A percentile compares a stretch with the other conserved stretches of the same genome.
phyloP scores from a whole-genome alignment of 1,140 invertebrate species.

The Popillia japonica region DNA sequence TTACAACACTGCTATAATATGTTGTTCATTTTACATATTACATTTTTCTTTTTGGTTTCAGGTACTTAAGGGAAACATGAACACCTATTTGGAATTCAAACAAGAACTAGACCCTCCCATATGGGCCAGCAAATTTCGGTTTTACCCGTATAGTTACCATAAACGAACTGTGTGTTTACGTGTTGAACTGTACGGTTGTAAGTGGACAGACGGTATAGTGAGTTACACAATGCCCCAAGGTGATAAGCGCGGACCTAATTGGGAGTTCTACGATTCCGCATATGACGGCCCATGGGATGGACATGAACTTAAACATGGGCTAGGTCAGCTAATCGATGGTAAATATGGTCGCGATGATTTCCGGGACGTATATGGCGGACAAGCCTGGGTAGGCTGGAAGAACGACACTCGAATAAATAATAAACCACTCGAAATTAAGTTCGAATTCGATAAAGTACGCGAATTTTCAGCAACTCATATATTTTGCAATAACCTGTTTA shows the following conservation, averaged over 20 bases:
- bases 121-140: slow-evolving; percentile 76
- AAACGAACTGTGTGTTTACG: slow-evolving; percentile 80
- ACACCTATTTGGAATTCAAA: slow-evolving; percentile 81
- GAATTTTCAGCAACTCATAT: slow-evolving; percentile 88
- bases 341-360: slow-evolving; percentile 69
- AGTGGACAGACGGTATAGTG: slow-evolving; percentile 77
- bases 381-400: slow-evolving; percentile 92
- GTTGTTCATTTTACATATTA: background rate
- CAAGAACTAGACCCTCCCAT: slow-evolving; percentile 76
- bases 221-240: slow-evolving; percentile 87
- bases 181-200: slow-evolving; percentile 80
- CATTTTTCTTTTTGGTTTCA: slow-evolving; percentile 59
- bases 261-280: slow-evolving; percentile 79
- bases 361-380: slow-evolving; percentile 64
- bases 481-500: slow-evolving; percentile 84
- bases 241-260: slow-evolving; percentile 73
- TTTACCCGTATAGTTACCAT: slow-evolving; percentile 78
- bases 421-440: slow-evolving; percentile 77
- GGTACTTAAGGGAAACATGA: slow-evolving; percentile 83
- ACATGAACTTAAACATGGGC: slow-evolving; percentile 71
- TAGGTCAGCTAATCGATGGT: slow-evolving; percentile 87
- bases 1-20: no score
- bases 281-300: slow-evolving; percentile 75
- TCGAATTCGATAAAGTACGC: slow-evolving; percentile 86
- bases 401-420: slow-evolving; percentile 74